Percentiles rank a stretch among this genome's conserved stretches.
Evolutionary conservation across 2,113 vertebrate genomes (phyloP).

Genomic region (Dinomys branickii): DNA sequence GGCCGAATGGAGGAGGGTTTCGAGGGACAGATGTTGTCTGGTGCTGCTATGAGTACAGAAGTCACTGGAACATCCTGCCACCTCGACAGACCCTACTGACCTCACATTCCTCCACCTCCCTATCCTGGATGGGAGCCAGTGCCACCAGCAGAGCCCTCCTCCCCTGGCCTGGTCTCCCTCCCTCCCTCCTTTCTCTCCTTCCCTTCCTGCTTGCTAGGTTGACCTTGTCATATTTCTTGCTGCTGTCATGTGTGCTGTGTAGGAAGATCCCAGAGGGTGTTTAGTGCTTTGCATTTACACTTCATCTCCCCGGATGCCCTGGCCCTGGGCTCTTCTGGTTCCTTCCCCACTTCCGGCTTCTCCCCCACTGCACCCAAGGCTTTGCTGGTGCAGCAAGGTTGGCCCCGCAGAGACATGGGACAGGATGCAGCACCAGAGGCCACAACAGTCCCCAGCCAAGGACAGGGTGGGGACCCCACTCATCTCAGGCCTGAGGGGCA

Average conservation of each 20-base stretch:
- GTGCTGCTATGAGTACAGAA: neutral
- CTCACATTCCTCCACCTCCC: too few species aligned
- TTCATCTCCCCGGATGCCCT: neutral
- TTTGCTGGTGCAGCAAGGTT: neutral
- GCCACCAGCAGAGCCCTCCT: rapidly evolving
- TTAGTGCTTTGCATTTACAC: neutral
- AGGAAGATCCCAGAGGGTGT: neutral
- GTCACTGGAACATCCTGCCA: rapidly evolving
- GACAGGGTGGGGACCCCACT: neutral
- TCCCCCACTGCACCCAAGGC: neutral
- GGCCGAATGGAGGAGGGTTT: neutral
- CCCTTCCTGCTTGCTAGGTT: neutral
- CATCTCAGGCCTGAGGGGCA: neutral
- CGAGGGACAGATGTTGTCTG: neutral
- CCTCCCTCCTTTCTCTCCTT: rapidly evolving
- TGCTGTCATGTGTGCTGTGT: neutral
- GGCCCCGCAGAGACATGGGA: neutral
- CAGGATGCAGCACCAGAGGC: neutral
- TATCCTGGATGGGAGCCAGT: neutral
- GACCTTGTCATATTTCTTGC: neutral
- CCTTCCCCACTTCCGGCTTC: neutral
- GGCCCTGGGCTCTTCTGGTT: neutral
- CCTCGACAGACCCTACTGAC: neutral
- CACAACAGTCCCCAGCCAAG: neutral
- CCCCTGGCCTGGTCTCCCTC: neutral